phyloP scores from a whole-genome alignment of 2,797 vertebrate species.

The Triplophysa yarkandensis region DNA sequence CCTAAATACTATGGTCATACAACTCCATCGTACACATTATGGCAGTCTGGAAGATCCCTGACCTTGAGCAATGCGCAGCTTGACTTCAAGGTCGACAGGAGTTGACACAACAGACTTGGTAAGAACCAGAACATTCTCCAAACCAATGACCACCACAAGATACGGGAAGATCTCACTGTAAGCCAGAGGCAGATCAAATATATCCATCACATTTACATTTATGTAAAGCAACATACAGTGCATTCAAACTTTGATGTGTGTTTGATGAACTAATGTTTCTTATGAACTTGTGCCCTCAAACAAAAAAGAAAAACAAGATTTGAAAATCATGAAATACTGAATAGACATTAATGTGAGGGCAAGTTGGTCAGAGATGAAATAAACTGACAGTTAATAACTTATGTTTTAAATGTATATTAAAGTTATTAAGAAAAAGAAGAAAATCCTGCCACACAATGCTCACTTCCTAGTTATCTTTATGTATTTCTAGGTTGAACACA shows the following conservation, averaged over 20 bases:
- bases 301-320: neutral
- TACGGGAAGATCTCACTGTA: conserved; percentile 96
- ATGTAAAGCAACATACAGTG: neutral
- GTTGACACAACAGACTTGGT: conserved; percentile 98
- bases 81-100: conserved; percentile 95
- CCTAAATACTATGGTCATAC: neutral
- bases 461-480: too few relatives aligned
- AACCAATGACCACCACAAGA: conserved; percentile 94
- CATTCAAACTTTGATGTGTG: neutral
- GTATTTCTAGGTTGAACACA: too few relatives aligned
- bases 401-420: too few relatives aligned
- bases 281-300: neutral
- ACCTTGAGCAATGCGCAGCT: conserved; percentile 97
- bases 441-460: too few relatives aligned
- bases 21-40: neutral
- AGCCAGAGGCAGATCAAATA: conserved; percentile 9
- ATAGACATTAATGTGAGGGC: neutral
- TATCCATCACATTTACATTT: neutral
- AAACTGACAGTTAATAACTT: too few relatives aligned
- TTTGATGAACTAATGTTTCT: neutral
- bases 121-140: conserved; percentile 97
- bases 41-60: neutral
- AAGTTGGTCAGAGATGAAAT: too few relatives aligned
- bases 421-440: too few relatives aligned
- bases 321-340: neutral